These are phyloP conservation scores for Tyria jacobaeae DNA, from an alignment of 2,888 invertebrate species.

Conservation along the genomic window DNA sequence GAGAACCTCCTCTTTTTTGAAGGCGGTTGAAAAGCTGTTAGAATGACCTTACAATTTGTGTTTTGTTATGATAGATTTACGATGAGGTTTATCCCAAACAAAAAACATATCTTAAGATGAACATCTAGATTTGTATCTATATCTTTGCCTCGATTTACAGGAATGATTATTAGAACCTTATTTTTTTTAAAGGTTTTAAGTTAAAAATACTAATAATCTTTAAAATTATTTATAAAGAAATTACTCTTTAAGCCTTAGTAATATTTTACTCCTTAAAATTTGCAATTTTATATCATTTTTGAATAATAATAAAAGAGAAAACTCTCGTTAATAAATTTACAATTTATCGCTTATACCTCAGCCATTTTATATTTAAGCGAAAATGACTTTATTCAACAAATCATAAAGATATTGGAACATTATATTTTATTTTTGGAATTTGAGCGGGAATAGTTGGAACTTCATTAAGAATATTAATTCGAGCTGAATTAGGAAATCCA, in stretches of 20 bases:
- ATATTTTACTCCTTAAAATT: conserved; percentile 80
- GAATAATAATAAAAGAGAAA: conserved; percentile 85
- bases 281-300: conserved; percentile 88
- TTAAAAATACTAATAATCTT: conserved; percentile 88
- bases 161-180: conserved; percentile 71
- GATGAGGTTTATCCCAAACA: too few relatives aligned
- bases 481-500: conserved; percentile 89
- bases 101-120: too few relatives aligned
- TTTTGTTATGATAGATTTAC: too few relatives aligned
- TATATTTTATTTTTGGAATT: conserved; percentile 90
- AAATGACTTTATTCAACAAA: conserved; percentile 90
- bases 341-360: conserved; percentile 88
- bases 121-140: too few relatives aligned
- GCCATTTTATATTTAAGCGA: conserved; percentile 86
- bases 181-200: conserved; percentile 85
- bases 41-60: too few relatives aligned
- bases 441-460: conserved; percentile 91
- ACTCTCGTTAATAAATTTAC: conserved; percentile 88
- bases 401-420: conserved; percentile 92
- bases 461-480: conserved; percentile 90
- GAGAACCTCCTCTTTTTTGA: too few relatives aligned
- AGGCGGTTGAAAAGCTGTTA: too few relatives aligned
- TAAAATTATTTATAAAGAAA: conserved; percentile 87
- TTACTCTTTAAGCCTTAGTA: conserved; percentile 87
- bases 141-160: too few relatives aligned